phyloP scores from a whole-genome alignment of 1,140 invertebrate genomes.

The Fopius arisanus region DNA sequence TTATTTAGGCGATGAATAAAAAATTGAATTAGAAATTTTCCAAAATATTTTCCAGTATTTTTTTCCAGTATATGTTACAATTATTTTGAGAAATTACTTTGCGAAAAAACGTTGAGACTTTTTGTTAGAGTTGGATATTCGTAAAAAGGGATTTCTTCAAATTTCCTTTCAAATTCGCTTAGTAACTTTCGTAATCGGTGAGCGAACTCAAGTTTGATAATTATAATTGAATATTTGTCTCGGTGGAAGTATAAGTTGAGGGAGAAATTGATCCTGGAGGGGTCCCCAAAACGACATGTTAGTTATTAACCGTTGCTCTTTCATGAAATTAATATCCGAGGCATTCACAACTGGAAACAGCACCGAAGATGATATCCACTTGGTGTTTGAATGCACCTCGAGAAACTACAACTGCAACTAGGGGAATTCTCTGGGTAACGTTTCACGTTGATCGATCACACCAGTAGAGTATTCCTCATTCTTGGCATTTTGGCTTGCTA shows the following conservation, averaged over 20 bases:
- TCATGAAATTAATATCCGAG: neutral
- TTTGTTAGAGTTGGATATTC: too few relatives aligned
- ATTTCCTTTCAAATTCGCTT: too few relatives aligned
- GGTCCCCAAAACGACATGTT: neutral
- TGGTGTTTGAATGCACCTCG: neutral
- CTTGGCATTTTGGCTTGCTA: conserved; percentile 23
- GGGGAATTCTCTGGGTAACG: conserved; percentile 27
- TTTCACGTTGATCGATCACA: conserved; percentile 46
- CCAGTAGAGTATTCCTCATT: conserved; percentile 26
- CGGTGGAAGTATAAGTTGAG: neutral
- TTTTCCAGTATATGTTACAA: too few relatives aligned
- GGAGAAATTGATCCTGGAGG: neutral
- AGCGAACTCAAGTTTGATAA: too few relatives aligned
- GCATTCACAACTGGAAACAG: neutral
- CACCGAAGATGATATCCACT: neutral
- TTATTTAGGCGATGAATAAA: too few relatives aligned
- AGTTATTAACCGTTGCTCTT: neutral
- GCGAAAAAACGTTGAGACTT: too few relatives aligned
- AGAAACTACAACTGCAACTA: neutral
- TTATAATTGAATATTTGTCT: too few relatives aligned
- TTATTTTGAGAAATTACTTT: too few relatives aligned
- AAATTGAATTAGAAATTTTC: too few relatives aligned
- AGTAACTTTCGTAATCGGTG: too few relatives aligned
- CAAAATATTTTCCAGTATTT: too few relatives aligned
- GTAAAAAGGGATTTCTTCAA: too few relatives aligned